phyloP scores from a whole-genome alignment of 2,888 invertebrate species.

The Caenorhabditis virilis region DNA sequence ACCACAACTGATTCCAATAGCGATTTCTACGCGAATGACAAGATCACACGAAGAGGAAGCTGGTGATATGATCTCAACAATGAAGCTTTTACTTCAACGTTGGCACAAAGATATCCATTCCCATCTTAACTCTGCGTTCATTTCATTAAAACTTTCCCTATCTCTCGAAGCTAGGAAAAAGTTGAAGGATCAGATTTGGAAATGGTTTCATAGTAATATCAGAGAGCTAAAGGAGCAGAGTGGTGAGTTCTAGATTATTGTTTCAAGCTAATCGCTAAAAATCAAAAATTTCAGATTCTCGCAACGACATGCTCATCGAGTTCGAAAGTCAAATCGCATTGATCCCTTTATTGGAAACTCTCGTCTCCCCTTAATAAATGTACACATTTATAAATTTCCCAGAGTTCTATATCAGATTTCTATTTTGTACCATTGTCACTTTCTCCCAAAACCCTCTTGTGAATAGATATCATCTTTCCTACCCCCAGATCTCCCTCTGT shows the following conservation, averaged over 20 bases:
- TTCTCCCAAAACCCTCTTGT: no score
- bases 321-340: constrained; percentile 16
- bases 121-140: constrained; percentile 7
- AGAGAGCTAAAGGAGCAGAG: constrained; percentile 9
- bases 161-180: constrained; percentile 1
- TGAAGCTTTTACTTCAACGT: constrained; percentile 27
- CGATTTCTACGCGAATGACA: constrained; percentile 25
- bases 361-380: no score
- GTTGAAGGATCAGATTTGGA: constrained; percentile 16
- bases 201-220: constrained; percentile 21
- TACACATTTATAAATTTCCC: no score
- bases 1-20: constrained; percentile 26
- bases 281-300: constrained; percentile 2
- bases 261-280: no score
- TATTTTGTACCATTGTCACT: no score
- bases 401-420: no score
- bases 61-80: constrained; percentile 37
- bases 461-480: no score
- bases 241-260: not conserved
- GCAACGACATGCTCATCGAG: constrained; percentile 7
- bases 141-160: constrained; percentile 3
- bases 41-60: constrained; percentile 29
- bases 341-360: not conserved
- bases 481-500: no score
- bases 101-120: constrained; percentile 14